Conservation (phyloP, 2,888 invertebrate genomes). For the Microctonus hyperodae region DNA sequence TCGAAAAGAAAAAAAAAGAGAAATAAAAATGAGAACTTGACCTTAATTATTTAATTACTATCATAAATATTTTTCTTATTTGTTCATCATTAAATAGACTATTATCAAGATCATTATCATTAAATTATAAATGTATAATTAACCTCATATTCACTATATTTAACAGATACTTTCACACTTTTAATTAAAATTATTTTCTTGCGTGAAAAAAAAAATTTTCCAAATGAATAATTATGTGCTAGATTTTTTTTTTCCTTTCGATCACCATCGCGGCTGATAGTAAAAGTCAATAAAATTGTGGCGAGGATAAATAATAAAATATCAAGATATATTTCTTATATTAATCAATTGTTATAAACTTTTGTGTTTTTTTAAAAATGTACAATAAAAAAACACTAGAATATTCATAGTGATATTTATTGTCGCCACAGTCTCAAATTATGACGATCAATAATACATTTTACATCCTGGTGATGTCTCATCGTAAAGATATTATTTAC, state of each 20-base stretch:
- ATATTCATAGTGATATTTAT: too few species aligned
- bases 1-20: neutral
- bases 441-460: slow-evolving; percentile 36
- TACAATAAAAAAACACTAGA: too few species aligned
- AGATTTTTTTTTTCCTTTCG: too few species aligned
- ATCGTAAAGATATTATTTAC: slow-evolving; percentile 14
- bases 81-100: neutral
- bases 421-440: neutral
- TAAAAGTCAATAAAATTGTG: too few species aligned
- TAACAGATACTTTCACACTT: neutral
- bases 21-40: neutral
- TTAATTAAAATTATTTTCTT: neutral
- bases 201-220: neutral
- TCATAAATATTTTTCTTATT: neutral
- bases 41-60: neutral
- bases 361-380: too few species aligned
- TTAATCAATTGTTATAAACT: too few species aligned
- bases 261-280: too few species aligned
- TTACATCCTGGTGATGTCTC: slow-evolving; percentile 35
- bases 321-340: too few species aligned
- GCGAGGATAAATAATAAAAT: too few species aligned
- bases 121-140: neutral
- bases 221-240: neutral
- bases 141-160: neutral
- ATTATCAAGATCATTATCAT: neutral